These are phyloP conservation scores for Trichechus manatus DNA, from an alignment of 2,113 vertebrate species.

Conservation along the genomic window DNA sequence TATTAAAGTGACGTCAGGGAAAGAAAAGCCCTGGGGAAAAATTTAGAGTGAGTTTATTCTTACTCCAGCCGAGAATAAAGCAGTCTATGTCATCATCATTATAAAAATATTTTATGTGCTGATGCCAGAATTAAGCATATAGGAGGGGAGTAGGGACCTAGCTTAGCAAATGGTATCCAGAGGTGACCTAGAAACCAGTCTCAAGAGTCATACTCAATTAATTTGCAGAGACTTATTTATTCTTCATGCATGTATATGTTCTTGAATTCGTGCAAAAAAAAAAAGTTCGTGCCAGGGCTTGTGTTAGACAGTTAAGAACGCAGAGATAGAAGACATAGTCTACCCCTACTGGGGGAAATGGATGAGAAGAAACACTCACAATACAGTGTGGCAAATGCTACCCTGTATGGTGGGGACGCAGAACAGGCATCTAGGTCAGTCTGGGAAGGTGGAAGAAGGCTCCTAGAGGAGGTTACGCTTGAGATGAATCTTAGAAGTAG, in stretches of 20 bases:
- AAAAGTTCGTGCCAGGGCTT: background rate
- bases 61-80: background rate
- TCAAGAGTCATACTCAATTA: background rate
- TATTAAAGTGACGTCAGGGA: background rate
- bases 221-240: background rate
- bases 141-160: background rate
- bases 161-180: background rate
- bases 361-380: background rate
- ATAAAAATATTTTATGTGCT: background rate
- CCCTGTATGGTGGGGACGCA: accelerated
- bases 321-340: background rate
- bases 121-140: background rate
- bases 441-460: background rate
- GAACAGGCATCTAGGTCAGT: background rate
- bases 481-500: background rate
- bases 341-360: background rate
- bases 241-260: background rate
- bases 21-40: background rate
- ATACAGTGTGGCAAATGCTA: no score
- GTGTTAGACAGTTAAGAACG: background rate
- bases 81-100: background rate
- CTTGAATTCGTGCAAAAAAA: background rate
- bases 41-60: background rate
- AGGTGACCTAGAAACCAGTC: background rate
- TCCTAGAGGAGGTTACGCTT: background rate